phyloP scores from a whole-genome alignment of 2,888 invertebrate species.

The Noctua pronuba region DNA sequence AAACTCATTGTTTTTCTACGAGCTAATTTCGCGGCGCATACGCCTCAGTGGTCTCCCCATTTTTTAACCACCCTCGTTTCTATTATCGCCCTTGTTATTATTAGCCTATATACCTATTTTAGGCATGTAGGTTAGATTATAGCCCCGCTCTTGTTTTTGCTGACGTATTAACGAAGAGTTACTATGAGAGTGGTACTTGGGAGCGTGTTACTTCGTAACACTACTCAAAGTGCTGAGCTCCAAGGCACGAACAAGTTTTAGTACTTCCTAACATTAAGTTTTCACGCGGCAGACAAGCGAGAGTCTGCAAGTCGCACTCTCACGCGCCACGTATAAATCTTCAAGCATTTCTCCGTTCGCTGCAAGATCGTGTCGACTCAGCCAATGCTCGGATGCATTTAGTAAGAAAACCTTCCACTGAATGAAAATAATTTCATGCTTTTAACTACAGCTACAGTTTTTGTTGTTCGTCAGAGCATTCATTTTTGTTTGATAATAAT shows the following conservation, averaged over 20 bases:
- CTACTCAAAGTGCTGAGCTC: constrained; percentile 51
- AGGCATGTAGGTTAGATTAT: constrained; percentile 19
- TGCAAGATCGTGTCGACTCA: constrained; percentile 52
- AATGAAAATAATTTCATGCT: constrained; percentile 49
- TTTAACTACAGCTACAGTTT: constrained; percentile 59
- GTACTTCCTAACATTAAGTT: constrained; percentile 81
- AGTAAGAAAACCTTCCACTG: constrained; percentile 43
- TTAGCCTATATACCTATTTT: constrained; percentile 53
- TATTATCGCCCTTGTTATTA: constrained; percentile 60
- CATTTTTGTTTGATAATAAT: constrained; percentile 40
- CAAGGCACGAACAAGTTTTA: constrained; percentile 77
- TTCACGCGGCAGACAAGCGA: constrained; percentile 75
- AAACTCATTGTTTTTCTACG: constrained; percentile 68
- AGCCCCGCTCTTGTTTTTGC: constrained; percentile 1
- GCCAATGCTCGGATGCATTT: constrained; percentile 51
- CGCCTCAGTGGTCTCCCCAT: constrained; percentile 67
- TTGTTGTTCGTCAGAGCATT: constrained; percentile 31
- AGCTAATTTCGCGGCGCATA: constrained; percentile 72
- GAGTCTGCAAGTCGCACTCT: constrained; percentile 65
- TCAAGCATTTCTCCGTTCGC: constrained; percentile 64
- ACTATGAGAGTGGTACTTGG: constrained; percentile 10
- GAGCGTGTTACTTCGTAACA: constrained; percentile 39
- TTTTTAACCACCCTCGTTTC: constrained; percentile 61
- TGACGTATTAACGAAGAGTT: constrained; percentile 28
- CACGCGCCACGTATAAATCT: constrained; percentile 72